A percentile compares a stretch with the other conserved stretches of the same genome.
Conservation (phyloP, 2,797 vertebrate species). For the Tangara arthus region DNA sequence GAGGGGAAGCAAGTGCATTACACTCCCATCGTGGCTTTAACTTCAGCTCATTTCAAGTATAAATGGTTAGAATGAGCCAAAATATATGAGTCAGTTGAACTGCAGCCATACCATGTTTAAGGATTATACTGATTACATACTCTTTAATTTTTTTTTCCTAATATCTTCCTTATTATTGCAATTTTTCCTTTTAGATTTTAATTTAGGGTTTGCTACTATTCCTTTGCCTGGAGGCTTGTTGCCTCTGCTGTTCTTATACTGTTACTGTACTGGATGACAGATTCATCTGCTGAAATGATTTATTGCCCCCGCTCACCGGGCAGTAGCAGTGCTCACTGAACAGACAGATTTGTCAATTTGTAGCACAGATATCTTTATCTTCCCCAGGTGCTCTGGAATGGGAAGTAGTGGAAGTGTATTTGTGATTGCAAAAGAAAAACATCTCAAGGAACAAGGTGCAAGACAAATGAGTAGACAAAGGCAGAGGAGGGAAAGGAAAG, state of each 20-base stretch:
- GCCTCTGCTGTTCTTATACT: neutral
- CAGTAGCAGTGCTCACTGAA: constrained; percentile 41
- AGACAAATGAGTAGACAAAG: constrained; percentile 6
- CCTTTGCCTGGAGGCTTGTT: constrained; percentile 40
- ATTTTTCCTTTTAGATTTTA: constrained; percentile 41
- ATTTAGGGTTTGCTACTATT: neutral
- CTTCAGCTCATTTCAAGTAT: constrained; percentile 45
- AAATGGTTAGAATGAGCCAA: constrained; percentile 17
- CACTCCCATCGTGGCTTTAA: neutral
- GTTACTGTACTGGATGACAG: constrained; percentile 54
- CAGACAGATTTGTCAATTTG: constrained; percentile 45
- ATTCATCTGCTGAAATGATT: constrained; percentile 68
- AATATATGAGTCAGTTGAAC: constrained; percentile 45
- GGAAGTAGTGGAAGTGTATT: neutral
- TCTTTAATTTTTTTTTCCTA: constrained; percentile 5
- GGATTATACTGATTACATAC: constrained; percentile 45
- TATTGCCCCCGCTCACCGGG: constrained; percentile 49
- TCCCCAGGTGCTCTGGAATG: neutral
- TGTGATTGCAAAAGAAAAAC: neutral
- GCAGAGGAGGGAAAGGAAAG: neutral
- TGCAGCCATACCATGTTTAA: constrained; percentile 23
- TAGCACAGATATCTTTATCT: constrained; percentile 48
- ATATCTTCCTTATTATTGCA: constrained; percentile 11
- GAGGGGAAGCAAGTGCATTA: neutral
- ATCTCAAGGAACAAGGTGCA: neutral